Percentiles rank a stretch among this genome's conserved stretches.
phyloP scores from a whole-genome alignment of 2,113 vertebrate genomes.

The Aleadryas rufinucha region DNA sequence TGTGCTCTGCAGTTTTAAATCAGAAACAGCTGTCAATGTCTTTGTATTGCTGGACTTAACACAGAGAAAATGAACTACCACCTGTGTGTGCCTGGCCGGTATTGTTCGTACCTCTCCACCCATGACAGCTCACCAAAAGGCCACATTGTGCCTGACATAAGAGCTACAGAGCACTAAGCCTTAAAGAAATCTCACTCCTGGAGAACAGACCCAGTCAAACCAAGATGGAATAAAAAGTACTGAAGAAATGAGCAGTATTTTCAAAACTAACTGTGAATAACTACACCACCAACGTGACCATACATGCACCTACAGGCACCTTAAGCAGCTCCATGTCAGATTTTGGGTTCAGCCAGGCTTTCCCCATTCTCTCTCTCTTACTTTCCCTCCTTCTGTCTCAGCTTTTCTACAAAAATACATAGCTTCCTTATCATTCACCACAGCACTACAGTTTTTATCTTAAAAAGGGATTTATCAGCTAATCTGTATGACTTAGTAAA shows the following conservation, averaged over 20 bases:
- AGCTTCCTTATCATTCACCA: not conserved
- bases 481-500: not conserved
- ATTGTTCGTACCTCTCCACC: conserved; percentile 44
- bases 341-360: not conserved
- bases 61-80: not conserved
- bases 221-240: not conserved
- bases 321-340: not conserved
- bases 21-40: not conserved
- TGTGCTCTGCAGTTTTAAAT: not conserved
- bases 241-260: not conserved
- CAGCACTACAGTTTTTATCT: not conserved
- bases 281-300: not conserved
- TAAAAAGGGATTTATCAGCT: not conserved
- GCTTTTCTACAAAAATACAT: not conserved
- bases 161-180: not conserved
- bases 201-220: not conserved
- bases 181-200: conserved; percentile 3
- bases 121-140: conserved; percentile 17
- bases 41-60: not conserved
- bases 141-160: not conserved
- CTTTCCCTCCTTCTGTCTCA: not conserved
- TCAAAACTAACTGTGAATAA: not conserved
- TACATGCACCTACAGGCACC: not conserved
- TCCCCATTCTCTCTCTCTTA: not conserved
- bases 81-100: not conserved